These are phyloP conservation scores for Maccullochella peelii DNA, from an alignment of 2,113 vertebrate species.

Conservation along the genomic window DNA sequence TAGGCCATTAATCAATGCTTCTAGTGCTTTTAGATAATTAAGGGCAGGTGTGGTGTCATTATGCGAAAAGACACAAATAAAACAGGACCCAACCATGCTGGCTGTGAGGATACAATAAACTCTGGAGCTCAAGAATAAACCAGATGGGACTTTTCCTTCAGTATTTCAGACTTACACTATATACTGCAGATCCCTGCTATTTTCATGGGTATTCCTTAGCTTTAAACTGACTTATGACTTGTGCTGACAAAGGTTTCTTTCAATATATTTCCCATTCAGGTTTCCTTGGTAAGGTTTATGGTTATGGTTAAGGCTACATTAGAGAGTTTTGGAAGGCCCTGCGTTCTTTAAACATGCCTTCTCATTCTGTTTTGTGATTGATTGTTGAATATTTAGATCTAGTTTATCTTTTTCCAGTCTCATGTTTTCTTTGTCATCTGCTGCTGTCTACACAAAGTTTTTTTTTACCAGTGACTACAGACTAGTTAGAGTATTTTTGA, in stretches of 20 bases:
- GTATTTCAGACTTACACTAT: neutral
- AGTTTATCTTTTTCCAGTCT: too few relatives aligned
- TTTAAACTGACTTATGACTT: neutral
- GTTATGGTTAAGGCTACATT: neutral
- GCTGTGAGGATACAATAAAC: neutral
- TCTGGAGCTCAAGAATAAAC: neutral
- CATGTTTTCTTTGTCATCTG: too few relatives aligned
- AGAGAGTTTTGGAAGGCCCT: neutral
- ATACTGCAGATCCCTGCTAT: neutral
- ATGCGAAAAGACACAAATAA: constrained; percentile 41
- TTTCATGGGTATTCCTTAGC: neutral
- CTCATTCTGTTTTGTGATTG: neutral
- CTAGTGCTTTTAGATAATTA: constrained; percentile 72
- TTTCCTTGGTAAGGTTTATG: neutral
- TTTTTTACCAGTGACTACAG: neutral
- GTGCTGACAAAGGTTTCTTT: neutral
- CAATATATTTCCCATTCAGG: neutral
- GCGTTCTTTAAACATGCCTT: too few relatives aligned
- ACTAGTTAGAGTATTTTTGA: neutral
- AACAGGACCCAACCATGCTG: neutral
- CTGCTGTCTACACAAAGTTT: too few relatives aligned
- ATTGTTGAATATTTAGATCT: neutral
- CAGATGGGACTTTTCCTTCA: neutral
- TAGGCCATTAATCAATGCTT: constrained; percentile 59
- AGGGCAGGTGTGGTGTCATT: constrained; percentile 53